Base-by-base conservation (phyloP, 2,113 vertebrate genomes). In the Rhadina sibilatrix region DNA sequence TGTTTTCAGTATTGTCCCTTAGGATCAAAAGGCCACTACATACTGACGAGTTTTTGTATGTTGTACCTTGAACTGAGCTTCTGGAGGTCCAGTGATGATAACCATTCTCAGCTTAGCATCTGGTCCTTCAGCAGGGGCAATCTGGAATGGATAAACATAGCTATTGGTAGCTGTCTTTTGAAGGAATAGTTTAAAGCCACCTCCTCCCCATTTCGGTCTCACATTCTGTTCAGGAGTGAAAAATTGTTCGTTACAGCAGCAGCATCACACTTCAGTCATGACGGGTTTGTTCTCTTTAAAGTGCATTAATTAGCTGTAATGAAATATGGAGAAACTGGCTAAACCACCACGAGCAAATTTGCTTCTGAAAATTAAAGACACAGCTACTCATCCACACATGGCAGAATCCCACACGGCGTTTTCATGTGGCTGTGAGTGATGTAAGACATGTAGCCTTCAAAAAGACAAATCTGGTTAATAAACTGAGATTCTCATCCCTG, bases 61-160 rank as follows among this genome's bases (percentile, higher is more conserved):
- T 60, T 80, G 31, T 97, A 99, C 99, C 99, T 99, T 99, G 96
- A 99, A 99, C 96, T 99, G 99, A 98, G 99, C 99, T 97, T 99
- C 99, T 79, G 99, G 99, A 11, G 99, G 99, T 94, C 99, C 99
- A 35, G 98, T 98, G 59, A 99, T 99, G 92, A 99, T 99, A 96
- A 99, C 99, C 98, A 99, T 99, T 96, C 99, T 98, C 96, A 99
- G 98, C 96, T 99, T 99, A 93, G 98, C 98, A 90, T 99, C 99
- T 96, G 98, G 98, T 59, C 98, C 99, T 97, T 99, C 99, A 64
- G 99, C 99, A 88, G 99, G 99, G 52, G 99, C 99, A 50, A 99
- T 99, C 99, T 99, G 91, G 60, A 98, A 97, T 35, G 94, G 74
- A 96, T 75, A 97, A 95, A 89, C 75, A 93, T 85, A 95, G 89